Base-by-base conservation (phyloP, 2,797 vertebrate genomes). In the Cercopithecus mitis region DNA sequence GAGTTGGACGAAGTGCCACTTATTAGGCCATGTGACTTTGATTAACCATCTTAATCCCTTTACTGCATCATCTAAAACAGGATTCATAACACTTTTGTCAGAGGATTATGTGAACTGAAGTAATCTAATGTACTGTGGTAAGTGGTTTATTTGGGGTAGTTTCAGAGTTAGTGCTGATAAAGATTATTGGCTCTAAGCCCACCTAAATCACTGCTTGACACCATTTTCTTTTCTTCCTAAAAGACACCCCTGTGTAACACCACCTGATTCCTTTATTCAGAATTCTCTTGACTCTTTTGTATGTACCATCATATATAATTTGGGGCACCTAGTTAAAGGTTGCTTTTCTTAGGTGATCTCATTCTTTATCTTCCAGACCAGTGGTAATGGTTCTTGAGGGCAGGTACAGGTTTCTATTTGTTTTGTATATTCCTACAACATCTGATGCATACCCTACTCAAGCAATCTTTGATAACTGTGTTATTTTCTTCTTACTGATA, bases 361-460 rank as follows among this genome's bases (percentile, higher is more conserved):
- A 72, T 95, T 30, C 39, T 88, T 93, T 96, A 58, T 64, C 30
- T 92, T 97, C 47, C 61, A 79, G 80, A 79, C 4, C 47, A 88
- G 41, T n/a, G 87, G 39, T 87, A 52, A 88, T 81, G 47, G 30
- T 47, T 72, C 4, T 36, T 92, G 39, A 97, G 83, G 22, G 13
- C 14, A 84, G 45, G 10, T 80, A 47, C 33, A 90, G 11, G 24
- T 89, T 87, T 82, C 79, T 52, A 52, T 85, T 94, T 91, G 17
- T 61, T 96, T 88, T 88, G 7, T 36, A 52, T 73, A 76, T 22
- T 81, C 41, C 55, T 20, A 30, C 67, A 41, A 67, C 27, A n/a
- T 57, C 73, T 87, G 50, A 92, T 61, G 12, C 11, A 61, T 67
- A 70, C 9, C 5, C 24, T 84, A 67, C 11, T 77, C 70, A 64